These are phyloP conservation scores for Petrocephalus schoutedeni DNA, from an alignment of 2,797 vertebrate species.

Conservation along the genomic window DNA sequence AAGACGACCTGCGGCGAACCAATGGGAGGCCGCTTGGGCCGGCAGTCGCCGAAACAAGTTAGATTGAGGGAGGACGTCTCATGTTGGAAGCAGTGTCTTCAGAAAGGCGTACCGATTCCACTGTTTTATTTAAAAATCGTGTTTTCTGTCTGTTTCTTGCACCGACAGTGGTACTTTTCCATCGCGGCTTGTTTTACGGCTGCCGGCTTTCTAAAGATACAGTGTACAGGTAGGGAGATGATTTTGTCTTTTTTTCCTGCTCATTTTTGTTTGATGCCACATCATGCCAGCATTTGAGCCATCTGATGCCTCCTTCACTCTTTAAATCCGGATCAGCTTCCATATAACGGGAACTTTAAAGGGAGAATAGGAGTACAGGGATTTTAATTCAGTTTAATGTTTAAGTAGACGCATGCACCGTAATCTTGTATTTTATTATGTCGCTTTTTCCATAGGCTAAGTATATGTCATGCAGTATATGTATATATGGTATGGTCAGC, in stretches of 20 bases:
- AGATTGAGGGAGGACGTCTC: conserved; percentile 21
- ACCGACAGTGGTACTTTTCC: background rate
- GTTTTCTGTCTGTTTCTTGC: background rate
- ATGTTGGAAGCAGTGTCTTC: conserved; percentile 15
- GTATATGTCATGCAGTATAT: background rate
- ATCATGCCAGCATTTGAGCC: conserved; percentile 12
- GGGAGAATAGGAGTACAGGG: background rate
- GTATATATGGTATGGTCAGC: background rate
- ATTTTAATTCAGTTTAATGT: background rate
- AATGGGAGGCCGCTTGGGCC: background rate
- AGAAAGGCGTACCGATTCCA: background rate
- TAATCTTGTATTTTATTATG: background rate
- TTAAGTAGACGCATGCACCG: background rate
- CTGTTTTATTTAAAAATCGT: background rate
- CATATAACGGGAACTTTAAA: background rate
- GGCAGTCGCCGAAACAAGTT: conserved; percentile 13
- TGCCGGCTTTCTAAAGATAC: background rate
- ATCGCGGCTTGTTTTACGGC: background rate
- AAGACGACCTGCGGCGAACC: background rate
- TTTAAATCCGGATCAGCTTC: background rate
- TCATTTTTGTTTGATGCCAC: conserved; percentile 3
- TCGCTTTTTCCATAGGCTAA: background rate
- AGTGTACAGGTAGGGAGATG: conserved; percentile 15
- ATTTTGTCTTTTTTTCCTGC: background rate
- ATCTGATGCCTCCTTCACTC: background rate